phyloP scores from a whole-genome alignment of 1,140 invertebrate genomes.

The Eriocheir sinensis region DNA sequence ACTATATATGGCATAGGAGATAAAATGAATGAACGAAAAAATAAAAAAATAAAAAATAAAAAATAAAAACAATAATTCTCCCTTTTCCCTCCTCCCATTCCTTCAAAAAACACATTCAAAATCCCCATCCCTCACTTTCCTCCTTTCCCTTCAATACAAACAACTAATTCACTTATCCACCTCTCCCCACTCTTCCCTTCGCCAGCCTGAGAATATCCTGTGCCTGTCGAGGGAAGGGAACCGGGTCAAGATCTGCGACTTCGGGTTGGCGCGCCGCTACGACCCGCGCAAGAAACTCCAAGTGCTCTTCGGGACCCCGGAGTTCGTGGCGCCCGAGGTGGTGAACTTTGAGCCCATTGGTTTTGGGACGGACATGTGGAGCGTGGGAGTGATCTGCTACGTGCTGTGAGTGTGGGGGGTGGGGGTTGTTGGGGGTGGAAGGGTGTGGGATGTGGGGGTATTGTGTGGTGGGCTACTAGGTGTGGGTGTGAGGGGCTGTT shows the following conservation, averaged over 20 bases:
- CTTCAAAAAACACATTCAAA: no score
- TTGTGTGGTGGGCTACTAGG: background rate
- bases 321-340: slow-evolving; percentile 99
- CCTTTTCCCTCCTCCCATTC: no score
- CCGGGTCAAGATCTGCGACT: slow-evolving; percentile 98
- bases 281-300: slow-evolving; percentile 95
- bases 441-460: background rate
- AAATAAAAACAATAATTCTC: no score
- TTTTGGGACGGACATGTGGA: slow-evolving; percentile 98
- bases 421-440: no score
- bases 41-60: no score
- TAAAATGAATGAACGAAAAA: no score
- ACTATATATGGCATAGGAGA: no score
- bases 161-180: no score
- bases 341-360: slow-evolving; percentile 98
- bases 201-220: slow-evolving; percentile 97
- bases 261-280: slow-evolving; percentile 95
- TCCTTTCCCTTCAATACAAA: no score
- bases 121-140: background rate
- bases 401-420: slow-evolving; percentile 93
- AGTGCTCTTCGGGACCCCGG: slow-evolving; percentile 98
- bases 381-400: slow-evolving; percentile 97
- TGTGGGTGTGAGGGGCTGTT: background rate
- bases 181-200: slow-evolving; percentile 79
- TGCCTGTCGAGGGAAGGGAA: slow-evolving; percentile 97